A percentile compares a stretch with the other conserved stretches of the same genome.
phyloP scores from a whole-genome alignment of 2,113 vertebrate genomes.

The human (Homo sapiens) region DNA sequence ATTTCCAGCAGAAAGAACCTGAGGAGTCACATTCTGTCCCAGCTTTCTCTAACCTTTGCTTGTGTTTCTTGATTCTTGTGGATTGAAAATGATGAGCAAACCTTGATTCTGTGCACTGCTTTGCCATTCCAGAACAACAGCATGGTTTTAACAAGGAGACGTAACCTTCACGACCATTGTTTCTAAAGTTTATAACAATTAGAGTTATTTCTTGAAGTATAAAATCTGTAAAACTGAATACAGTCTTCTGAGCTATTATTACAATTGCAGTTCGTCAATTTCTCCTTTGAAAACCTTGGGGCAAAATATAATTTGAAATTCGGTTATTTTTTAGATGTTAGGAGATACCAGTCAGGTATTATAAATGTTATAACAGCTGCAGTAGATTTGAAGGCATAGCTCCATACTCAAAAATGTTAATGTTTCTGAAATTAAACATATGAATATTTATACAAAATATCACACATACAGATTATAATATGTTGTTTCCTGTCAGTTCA shows the following conservation, averaged over 20 bases:
- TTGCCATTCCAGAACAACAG: not conserved
- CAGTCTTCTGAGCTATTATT: not conserved
- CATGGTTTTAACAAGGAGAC: rapidly evolving
- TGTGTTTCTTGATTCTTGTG: not conserved
- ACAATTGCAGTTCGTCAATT: not conserved
- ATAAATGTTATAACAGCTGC: not conserved
- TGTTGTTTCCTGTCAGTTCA: not conserved
- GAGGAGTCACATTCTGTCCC: not conserved
- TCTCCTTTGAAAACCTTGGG: not conserved
- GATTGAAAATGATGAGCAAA: not conserved
- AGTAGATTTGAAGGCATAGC: not conserved
- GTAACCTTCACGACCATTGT: not conserved
- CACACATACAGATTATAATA: not conserved
- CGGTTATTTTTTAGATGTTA: not conserved
- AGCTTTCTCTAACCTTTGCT: not conserved
- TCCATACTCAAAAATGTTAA: not conserved
- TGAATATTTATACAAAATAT: not conserved
- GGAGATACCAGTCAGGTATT: not conserved
- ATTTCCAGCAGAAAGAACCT: not conserved
- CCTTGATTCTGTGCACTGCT: not conserved
- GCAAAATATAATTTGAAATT: not conserved
- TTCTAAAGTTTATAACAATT: not conserved
- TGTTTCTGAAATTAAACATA: not conserved
- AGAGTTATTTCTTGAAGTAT: not conserved
- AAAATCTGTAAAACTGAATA: not conserved